A percentile compares a stretch with the other conserved stretches of the same genome.
phyloP scores from a whole-genome alignment of 2,797 vertebrate species.

The Labeo calbasu region DNA sequence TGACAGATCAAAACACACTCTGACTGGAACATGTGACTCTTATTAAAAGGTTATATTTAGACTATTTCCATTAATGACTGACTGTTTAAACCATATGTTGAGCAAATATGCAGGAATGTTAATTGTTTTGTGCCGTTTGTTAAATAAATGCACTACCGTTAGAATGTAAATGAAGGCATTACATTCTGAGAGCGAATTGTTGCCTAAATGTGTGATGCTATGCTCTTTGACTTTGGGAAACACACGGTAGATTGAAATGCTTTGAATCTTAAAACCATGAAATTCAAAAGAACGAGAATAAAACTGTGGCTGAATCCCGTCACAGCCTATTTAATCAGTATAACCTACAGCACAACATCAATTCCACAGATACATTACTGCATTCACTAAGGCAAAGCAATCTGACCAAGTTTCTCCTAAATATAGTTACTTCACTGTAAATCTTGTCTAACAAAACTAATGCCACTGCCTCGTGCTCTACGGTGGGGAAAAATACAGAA shows the following conservation, averaged over 20 bases:
- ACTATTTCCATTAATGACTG: neutral
- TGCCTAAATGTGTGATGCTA: neutral
- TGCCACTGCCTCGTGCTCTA: conserved; percentile 6
- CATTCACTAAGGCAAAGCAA: conserved; percentile 11
- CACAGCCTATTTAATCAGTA: conserved; percentile 10
- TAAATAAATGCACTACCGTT: neutral
- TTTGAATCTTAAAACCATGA: conserved; percentile 1
- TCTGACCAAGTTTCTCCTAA: conserved; percentile 7
- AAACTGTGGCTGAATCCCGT: neutral
- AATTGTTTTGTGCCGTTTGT: conserved; percentile 2
- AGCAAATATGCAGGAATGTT: neutral
- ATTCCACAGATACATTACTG: conserved; percentile 8
- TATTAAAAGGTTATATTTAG: neutral
- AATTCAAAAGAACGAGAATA: neutral
- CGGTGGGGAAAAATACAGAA: neutral
- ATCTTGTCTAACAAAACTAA: conserved; percentile 8
- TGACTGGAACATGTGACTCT: conserved; percentile 8
- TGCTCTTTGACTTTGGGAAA: neutral
- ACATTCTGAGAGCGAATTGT: neutral
- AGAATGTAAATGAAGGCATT: neutral
- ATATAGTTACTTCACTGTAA: conserved; percentile 19
- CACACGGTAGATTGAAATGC: conserved; percentile 10
- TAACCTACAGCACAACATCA: conserved; percentile 18
- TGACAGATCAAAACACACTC: neutral
- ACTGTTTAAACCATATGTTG: neutral